Evolutionary conservation across 2,113 vertebrate genomes (phyloP), one percentile per base, ranked within the genome.

Genomic region (Crotalus tigris): DNA sequence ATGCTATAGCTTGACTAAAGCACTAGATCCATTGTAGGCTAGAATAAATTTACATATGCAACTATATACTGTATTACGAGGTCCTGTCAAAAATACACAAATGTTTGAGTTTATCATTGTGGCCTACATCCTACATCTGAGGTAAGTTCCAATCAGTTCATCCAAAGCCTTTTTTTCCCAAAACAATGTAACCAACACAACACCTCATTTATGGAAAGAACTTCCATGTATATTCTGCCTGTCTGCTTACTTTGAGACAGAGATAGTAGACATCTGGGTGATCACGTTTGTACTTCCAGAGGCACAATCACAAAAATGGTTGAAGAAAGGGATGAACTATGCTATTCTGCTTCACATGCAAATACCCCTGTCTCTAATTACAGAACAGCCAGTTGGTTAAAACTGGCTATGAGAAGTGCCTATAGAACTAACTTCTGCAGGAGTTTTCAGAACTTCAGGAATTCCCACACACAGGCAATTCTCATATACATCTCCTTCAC

Each of bases 401-500:
- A 87, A 39, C 12, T 54, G 24, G 54, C 3, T 55, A 12, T 17
- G 9, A 59, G 81, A 88, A 88, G 49, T 9, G 58, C 46, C 19
- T 39, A 3, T 69, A 58, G 26, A 88, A 57, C 5, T 54, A 61
- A 11, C 2, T 11, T 7, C n/a, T 86, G 39, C 53, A 11, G 4
- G 2, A 39, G 49, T 53, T 69, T 49, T 89, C 9, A 33, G 57
- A 1, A 2, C 87, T 10, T 81, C 55, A 1, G 0, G 92, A n/a
- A 8, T 5, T 9, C 13, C 53, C 91, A 33, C 85, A 86, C 29
- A 53, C 39, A 91, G 69, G 58, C 90, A 0, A 0, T 11, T 90
- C 44, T 85, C 87, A 94, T 54, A 64, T 94, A 91, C 26, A 26
- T 95, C 91, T 93, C 91, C 21, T 90, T 95, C 49, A 39, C 33